These are phyloP conservation scores for Euclidia mi DNA, from an alignment of 2,888 invertebrate species.

Conservation along the genomic window DNA sequence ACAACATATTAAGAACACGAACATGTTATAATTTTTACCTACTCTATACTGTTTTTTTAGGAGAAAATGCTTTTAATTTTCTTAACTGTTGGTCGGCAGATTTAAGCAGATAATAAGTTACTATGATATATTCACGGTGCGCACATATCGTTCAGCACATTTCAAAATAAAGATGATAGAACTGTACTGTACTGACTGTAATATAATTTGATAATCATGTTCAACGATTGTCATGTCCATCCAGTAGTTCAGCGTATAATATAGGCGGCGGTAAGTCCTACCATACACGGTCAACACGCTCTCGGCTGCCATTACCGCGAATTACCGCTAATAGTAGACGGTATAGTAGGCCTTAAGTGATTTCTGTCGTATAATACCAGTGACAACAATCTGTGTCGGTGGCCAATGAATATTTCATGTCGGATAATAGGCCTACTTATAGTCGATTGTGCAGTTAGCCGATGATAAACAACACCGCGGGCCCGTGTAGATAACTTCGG, in stretches of 20 bases:
- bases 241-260: slow-evolving; percentile 16
- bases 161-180: no score
- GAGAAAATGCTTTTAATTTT: no score
- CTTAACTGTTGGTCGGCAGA: no score
- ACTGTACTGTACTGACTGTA: no score
- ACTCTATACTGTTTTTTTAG: no score
- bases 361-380: slow-evolving; percentile 80
- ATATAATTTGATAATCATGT: slow-evolving; percentile 3
- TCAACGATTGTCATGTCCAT: slow-evolving; percentile 6
- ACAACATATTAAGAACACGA: no score
- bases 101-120: no score
- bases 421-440: slow-evolving; percentile 76
- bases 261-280: slow-evolving; percentile 64
- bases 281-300: slow-evolving; percentile 54
- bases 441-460: slow-evolving; percentile 69
- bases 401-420: slow-evolving; percentile 86
- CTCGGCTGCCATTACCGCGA: slow-evolving; percentile 84
- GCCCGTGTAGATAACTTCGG: slow-evolving; percentile 33
- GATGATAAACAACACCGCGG: slow-evolving; percentile 51
- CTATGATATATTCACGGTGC: no score
- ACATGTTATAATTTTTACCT: no score
- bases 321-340: slow-evolving; percentile 77
- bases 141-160: no score
- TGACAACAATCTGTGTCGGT: slow-evolving; percentile 83
- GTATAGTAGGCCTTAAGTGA: slow-evolving; percentile 72